Percentiles rank a stretch among this genome's conserved stretches.
Conservation (phyloP, 2,797 vertebrate species). For the Danio choprae region DNA sequence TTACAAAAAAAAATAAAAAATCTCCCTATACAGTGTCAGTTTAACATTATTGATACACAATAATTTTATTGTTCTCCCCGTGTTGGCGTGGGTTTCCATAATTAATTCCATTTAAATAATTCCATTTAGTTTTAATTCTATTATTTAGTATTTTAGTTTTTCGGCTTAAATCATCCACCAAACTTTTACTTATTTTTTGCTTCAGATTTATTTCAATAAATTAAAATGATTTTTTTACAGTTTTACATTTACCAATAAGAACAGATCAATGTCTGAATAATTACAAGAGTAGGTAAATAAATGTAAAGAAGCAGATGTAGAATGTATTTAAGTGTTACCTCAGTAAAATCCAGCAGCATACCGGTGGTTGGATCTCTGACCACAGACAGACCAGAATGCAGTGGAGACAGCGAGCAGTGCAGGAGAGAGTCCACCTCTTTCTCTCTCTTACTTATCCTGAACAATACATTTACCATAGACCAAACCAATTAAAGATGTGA, state of each 20-base stretch:
- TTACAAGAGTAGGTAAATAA: neutral
- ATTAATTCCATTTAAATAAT: neutral
- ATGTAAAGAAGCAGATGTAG: neutral
- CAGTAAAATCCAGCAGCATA: conserved; percentile 86
- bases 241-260: neutral
- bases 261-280: neutral
- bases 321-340: conserved; percentile 73
- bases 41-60: neutral
- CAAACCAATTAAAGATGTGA: neutral
- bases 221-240: neutral
- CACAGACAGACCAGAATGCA: conserved; percentile 86
- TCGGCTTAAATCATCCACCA: neutral
- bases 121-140: neutral
- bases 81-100: no score
- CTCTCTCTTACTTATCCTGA: conserved; percentile 78
- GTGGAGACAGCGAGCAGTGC: conserved; percentile 72
- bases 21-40: neutral
- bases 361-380: conserved; percentile 91
- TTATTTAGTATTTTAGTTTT: neutral
- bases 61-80: no score
- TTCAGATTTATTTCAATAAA: neutral
- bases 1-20: no score
- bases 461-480: neutral
- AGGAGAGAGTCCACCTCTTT: conserved; percentile 80
- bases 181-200: neutral